phyloP scores from a whole-genome alignment of 1,140 invertebrate genomes.

The Argopecten irradians region DNA sequence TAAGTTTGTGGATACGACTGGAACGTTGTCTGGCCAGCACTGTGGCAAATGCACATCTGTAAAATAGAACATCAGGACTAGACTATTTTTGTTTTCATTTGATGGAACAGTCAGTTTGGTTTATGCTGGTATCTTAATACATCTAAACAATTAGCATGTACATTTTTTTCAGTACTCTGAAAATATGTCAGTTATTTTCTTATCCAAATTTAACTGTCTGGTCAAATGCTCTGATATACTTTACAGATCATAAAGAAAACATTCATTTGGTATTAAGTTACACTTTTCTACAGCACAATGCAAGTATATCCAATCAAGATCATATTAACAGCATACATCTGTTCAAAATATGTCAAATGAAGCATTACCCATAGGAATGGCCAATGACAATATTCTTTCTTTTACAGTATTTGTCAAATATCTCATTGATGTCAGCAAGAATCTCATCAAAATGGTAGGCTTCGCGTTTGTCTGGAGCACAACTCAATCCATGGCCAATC shows the following conservation, averaged over 20 bases:
- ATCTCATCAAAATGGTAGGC: slow-evolving; percentile 84
- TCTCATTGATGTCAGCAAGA: slow-evolving; percentile 80
- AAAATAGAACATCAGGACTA: slow-evolving; percentile 52
- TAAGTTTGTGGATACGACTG: slow-evolving; percentile 81
- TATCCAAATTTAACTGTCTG: too few species aligned
- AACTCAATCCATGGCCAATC: slow-evolving; percentile 85
- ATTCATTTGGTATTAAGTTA: too few species aligned
- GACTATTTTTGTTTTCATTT: background rate
- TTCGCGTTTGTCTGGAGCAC: slow-evolving; percentile 79
- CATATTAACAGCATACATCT: too few species aligned
- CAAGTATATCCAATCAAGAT: too few species aligned
- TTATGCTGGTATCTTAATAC: too few species aligned
- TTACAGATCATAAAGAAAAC: too few species aligned
- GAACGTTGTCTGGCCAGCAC: slow-evolving; percentile 82
- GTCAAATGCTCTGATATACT: too few species aligned
- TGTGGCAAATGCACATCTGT: slow-evolving; percentile 84
- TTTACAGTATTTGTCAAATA: slow-evolving; percentile 81
- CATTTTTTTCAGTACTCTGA: too few species aligned
- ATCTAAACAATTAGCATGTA: too few species aligned
- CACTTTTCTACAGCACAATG: too few species aligned
- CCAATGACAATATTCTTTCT: slow-evolving; percentile 80
- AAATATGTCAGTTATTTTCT: too few species aligned
- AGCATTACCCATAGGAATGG: slow-evolving; percentile 82
- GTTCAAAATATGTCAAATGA: background rate
- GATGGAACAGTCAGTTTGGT: too few species aligned